phyloP scores from a whole-genome alignment of 2,113 vertebrate species.

The Channa maculata region DNA sequence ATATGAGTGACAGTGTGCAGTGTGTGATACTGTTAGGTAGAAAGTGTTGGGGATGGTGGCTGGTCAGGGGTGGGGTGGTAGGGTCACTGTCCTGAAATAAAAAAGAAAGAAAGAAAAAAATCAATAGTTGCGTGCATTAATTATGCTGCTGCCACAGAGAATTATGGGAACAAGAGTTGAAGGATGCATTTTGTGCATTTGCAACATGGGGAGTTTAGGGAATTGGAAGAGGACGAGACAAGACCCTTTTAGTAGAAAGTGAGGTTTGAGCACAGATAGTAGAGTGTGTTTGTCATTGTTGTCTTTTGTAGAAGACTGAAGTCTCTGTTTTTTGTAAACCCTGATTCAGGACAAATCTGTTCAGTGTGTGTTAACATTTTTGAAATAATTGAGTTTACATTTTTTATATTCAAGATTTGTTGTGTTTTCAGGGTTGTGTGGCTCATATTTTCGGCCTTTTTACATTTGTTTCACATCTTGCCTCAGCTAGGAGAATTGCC shows the following conservation, averaged over 20 bases:
- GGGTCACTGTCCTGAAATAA: conserved; percentile 47
- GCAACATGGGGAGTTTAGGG: conserved; percentile 77
- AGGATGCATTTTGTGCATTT: conserved; percentile 82
- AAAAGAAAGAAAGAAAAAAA: conserved; percentile 79
- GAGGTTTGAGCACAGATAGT: conserved; percentile 48
- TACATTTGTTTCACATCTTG: conserved; percentile 28
- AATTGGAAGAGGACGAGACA: conserved; percentile 69
- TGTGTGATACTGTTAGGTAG: conserved; percentile 32
- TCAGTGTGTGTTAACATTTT: conserved; percentile 24
- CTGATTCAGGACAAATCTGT: background rate
- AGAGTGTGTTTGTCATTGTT: conserved; percentile 6
- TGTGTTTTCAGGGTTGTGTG: background rate
- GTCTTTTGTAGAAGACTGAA: conserved; percentile 15
- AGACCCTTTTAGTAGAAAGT: conserved; percentile 68
- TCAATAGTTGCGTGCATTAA: conserved; percentile 95
- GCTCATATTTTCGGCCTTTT: conserved; percentile 15
- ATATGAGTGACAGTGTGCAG: conserved; percentile 21
- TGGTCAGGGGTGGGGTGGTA: conserved; percentile 30
- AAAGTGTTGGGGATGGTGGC: conserved; percentile 37
- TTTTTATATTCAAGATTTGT: conserved; percentile 30
- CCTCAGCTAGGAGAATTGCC: conserved; percentile 40
- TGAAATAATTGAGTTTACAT: conserved; percentile 24
- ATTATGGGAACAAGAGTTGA: conserved; percentile 85
- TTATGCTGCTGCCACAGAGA: conserved; percentile 87
- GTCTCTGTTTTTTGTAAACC: conserved; percentile 21